These are phyloP conservation scores for Coregonus suidteri DNA, from an alignment of 2,797 vertebrate genomes.

Conservation along the genomic window DNA sequence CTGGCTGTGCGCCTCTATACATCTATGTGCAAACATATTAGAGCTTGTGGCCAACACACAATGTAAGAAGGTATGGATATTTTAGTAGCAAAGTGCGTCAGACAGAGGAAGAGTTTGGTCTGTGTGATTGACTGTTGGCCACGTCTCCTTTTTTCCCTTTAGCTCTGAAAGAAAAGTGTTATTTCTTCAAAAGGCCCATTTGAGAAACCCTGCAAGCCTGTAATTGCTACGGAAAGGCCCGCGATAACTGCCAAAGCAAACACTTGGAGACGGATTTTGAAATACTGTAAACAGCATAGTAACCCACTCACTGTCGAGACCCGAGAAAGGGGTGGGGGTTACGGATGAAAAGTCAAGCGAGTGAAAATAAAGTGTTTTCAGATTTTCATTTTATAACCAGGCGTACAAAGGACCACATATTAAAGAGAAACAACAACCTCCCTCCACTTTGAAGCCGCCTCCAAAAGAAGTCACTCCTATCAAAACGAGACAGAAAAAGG, in stretches of 20 bases:
- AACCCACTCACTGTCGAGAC: conserved; percentile 71
- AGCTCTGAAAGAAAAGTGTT: conserved; percentile 73
- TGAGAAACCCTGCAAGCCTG: conserved; percentile 76
- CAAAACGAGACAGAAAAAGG: conserved; percentile 2
- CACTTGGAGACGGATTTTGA: conserved; percentile 77
- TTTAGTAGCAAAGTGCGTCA: conserved; percentile 72
- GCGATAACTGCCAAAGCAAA: conserved; percentile 76
- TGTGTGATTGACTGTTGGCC: conserved; percentile 69
- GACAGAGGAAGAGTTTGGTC: conserved; percentile 58
- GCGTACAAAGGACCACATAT: conserved; percentile 48
- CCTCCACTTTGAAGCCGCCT: conserved; percentile 46
- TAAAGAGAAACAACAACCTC: conserved; percentile 35
- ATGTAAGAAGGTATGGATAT: conserved; percentile 55
- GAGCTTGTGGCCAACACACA: conserved; percentile 34
- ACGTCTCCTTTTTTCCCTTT: conserved; percentile 69
- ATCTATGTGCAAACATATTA: background rate
- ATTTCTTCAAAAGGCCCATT: conserved; percentile 80
- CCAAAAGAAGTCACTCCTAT: conserved; percentile 28
- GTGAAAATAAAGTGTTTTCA: conserved; percentile 56
- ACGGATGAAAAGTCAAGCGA: conserved; percentile 53
- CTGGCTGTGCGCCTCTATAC: background rate
- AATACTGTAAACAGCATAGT: conserved; percentile 79
- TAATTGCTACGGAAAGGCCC: conserved; percentile 76
- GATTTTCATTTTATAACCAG: conserved; percentile 55
- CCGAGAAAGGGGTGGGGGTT: conserved; percentile 25